A percentile compares a stretch with the other conserved stretches of the same genome.
These are phyloP conservation scores for Sylvia borin DNA, from an alignment of 2,797 vertebrate species.

Conservation along the genomic window DNA sequence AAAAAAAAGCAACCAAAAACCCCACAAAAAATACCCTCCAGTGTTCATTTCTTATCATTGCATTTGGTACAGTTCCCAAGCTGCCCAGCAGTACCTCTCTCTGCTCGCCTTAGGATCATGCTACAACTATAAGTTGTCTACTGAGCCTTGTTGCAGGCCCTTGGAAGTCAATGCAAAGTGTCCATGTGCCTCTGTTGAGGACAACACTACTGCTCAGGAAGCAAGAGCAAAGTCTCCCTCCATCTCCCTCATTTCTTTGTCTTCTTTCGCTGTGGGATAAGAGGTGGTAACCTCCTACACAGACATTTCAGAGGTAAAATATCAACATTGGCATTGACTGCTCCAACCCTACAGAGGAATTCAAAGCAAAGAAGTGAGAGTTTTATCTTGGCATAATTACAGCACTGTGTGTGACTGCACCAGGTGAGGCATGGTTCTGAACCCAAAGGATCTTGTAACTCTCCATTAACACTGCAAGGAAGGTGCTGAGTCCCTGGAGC, in stretches of 20 bases:
- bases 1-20: neutral
- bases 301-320: neutral
- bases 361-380: neutral
- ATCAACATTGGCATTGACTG: neutral
- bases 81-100: neutral
- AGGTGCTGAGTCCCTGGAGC: neutral
- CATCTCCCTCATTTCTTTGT: neutral
- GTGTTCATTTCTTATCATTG: neutral
- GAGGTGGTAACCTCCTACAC: neutral
- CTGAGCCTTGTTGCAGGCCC: neutral
- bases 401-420: neutral
- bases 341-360: neutral
- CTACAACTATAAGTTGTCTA: neutral
- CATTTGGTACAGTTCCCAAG: neutral
- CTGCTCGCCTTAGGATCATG: neutral
- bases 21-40: neutral
- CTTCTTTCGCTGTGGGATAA: neutral
- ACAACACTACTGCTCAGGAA: neutral
- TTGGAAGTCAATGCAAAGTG: neutral
- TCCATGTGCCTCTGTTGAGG: rapidly evolving
- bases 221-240: neutral
- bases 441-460: neutral
- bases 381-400: neutral
- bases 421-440: neutral
- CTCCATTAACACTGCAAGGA: neutral